Base-by-base conservation (phyloP, 2,888 invertebrate genomes). In the Anaspis maculata region DNA sequence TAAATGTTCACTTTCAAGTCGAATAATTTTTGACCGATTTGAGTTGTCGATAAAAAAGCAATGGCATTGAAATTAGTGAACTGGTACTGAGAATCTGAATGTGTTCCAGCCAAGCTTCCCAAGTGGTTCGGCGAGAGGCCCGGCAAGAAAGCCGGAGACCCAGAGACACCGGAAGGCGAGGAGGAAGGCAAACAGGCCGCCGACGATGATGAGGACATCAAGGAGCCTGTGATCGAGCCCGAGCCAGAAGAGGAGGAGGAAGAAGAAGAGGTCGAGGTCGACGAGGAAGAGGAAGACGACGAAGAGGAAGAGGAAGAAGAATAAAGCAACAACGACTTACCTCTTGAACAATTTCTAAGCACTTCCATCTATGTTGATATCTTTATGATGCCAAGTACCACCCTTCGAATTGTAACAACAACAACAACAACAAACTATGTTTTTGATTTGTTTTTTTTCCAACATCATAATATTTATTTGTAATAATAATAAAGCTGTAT, bases 71-170 rank as follows among this genome's bases (percentile, higher is more conserved):
- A n/a, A n/a, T n/a, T n/a, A n/a, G n/a, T n/a, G n/a, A n/a, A n/a
- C n/a, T n/a, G n/a, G n/a, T n/a, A n/a, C 13, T 27, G 11, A 38
- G 9, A 6, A 19, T 9, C 21, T 9, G 21, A 6, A n/a, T n/a
- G n/a, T 10, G 13, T 42, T 45, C 59, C 66, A 90, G 91, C 89
- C 74, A 83, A 84, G 76, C 74, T 91, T 70, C 90, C 90, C 57
- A 91, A 90, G 70, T 91, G 91, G 91, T 90, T 90, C 77, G 90
- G 91, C 57, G 91, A 91, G 72, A 77, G 90, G 70, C 90, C 90
- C 51, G 90, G 90, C 75, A 90, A 88, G 71, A 91, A 89, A 76
- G 68, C 80, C 67, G 89, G 84, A 48, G 90, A 87, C 48, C 79
- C 80, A 48, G 90, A 90, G 51, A 84, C 89, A 58, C 91, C 91